Conservation (phyloP, 37 sponge, comb jelly and placozoan genomes). For the Eunapius fragilis region DNA sequence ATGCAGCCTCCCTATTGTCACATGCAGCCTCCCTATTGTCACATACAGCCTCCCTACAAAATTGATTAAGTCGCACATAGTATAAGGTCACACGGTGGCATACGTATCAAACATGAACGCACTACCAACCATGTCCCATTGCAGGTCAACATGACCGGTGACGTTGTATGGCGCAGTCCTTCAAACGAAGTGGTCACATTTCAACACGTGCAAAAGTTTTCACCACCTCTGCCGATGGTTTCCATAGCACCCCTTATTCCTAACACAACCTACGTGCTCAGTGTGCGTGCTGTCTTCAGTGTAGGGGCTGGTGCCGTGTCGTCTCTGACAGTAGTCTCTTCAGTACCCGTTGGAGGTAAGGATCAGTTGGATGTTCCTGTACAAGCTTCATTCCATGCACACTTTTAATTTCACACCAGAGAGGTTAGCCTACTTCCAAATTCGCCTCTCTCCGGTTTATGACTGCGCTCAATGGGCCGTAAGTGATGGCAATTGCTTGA, state of each 20-base stretch:
- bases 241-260: conserved; percentile 20
- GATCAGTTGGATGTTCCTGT: not conserved
- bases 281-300: conserved; percentile 21
- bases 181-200: not conserved
- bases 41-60: no score
- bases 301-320: not conserved
- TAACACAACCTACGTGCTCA: conserved; percentile 17
- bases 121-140: not conserved
- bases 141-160: not conserved
- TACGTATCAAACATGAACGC: no score
- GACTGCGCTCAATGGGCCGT: conserved; percentile 18
- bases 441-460: conserved; percentile 18
- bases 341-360: conserved; percentile 1
- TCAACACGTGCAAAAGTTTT: not conserved
- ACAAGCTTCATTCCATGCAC: no score
- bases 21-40: no score
- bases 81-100: no score
- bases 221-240: not conserved
- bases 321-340: not conserved
- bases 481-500: not conserved
- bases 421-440: conserved; percentile 16
- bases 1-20: no score
- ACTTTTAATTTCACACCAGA: conserved; percentile 4
- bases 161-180: not conserved
- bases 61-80: no score